Conservation (phyloP, 2,797 vertebrate species). For the Harpagifer antarcticus region DNA sequence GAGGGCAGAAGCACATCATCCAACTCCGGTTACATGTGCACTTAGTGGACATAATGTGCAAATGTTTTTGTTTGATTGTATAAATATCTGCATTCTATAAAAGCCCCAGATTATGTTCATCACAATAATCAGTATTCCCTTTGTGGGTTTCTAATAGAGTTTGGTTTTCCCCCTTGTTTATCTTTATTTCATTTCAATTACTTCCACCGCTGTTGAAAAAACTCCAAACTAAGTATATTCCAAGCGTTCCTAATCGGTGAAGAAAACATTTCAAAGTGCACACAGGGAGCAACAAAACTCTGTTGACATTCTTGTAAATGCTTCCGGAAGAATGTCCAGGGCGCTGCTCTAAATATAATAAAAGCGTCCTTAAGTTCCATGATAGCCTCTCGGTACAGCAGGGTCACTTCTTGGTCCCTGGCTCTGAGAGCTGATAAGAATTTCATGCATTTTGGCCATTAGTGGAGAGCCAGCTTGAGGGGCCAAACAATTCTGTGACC, state of each 20-base stretch:
- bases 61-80: slow-evolving; percentile 8
- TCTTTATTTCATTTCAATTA: slow-evolving; percentile 36
- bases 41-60: slow-evolving; percentile 19
- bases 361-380: slow-evolving; percentile 37
- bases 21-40: not conserved
- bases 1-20: not conserved
- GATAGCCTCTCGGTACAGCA: slow-evolving; percentile 44
- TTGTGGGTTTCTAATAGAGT: slow-evolving; percentile 37
- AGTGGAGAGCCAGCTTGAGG: slow-evolving; percentile 42
- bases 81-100: slow-evolving; percentile 17
- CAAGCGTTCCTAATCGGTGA: slow-evolving; percentile 48
- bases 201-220: slow-evolving; percentile 33
- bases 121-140: slow-evolving; percentile 39
- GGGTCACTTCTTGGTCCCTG: slow-evolving; percentile 40
- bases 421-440: slow-evolving; percentile 68
- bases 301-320: slow-evolving; percentile 36
- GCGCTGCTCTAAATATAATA: slow-evolving; percentile 43
- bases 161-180: slow-evolving; percentile 16
- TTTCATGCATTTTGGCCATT: slow-evolving; percentile 64
- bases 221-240: slow-evolving; percentile 25
- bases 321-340: slow-evolving; percentile 33
- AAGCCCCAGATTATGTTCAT: slow-evolving; percentile 34
- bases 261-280: slow-evolving; percentile 55
- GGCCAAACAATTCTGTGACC: slow-evolving; percentile 79
- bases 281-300: slow-evolving; percentile 48